Conservation (phyloP, 2,797 vertebrate species). For the Morus bassanus region DNA sequence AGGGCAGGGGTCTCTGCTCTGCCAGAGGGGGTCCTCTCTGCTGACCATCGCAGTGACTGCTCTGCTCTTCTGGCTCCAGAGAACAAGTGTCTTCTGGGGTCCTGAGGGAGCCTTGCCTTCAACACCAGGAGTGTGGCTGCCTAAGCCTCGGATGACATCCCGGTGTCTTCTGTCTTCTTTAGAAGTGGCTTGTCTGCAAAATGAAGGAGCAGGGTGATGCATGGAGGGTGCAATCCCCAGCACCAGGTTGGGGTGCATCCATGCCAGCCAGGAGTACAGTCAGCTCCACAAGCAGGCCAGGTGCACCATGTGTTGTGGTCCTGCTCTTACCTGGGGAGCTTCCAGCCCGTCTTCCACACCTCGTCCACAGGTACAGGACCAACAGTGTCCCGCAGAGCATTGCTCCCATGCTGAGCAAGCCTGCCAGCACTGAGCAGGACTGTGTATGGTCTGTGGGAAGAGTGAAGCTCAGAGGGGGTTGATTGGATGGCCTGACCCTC, state of each 20-base stretch:
- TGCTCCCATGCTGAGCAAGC: not conserved
- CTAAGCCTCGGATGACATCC: not conserved
- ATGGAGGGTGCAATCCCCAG: not conserved
- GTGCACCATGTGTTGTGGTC: fast-evolving
- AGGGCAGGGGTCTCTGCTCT: not conserved
- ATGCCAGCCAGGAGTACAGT: not conserved
- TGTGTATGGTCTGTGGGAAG: not conserved
- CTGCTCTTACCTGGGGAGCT: not conserved
- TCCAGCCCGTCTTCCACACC: not conserved
- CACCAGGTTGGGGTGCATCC: not conserved
- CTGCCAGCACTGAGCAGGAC: not conserved
- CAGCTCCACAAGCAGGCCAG: not conserved
- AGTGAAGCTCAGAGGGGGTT: not conserved
- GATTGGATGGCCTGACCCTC: not conserved
- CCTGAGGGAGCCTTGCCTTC: not conserved
- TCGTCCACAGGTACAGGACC: not conserved
- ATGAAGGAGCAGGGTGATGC: not conserved
- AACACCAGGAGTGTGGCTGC: not conserved
- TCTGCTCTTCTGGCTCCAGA: not conserved
- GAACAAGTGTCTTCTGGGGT: not conserved
- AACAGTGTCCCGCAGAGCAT: not conserved
- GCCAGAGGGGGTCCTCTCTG: not conserved
- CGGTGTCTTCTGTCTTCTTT: not conserved
- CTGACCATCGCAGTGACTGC: not conserved
- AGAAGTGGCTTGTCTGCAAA: not conserved